Evolutionary conservation across 1,140 invertebrate species (phyloP), one percentile per base, ranked within the genome.

Genomic region (Drosophila watanabei): DNA sequence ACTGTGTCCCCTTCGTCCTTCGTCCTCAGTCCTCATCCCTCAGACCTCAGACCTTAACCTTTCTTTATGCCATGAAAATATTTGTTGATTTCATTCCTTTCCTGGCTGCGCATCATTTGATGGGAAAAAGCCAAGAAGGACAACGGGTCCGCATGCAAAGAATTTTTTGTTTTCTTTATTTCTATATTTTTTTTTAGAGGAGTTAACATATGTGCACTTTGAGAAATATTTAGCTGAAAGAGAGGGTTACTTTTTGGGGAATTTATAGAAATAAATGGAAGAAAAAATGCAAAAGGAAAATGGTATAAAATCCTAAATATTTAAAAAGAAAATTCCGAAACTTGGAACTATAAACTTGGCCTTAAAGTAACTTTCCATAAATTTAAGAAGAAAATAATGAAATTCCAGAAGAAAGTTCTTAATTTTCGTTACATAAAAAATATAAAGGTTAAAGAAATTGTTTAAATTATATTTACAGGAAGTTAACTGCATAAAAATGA

Each of bases 61-160:
- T 52, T 33, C 63, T 32, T 43, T 35, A 16, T 46, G 52, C 76
- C 61, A 59, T 63, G 56, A 75, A 76, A 79, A 83, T 79, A 79
- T 83, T 83, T 66, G 76, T 76, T 66, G 61, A 80, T 72, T 85
- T 68, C 57, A 77, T 71, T 61, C 45, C 18, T 60, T 56, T 75
- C 18, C 18, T 45, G 37, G 13, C 46, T 43, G 41, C 56, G 37
- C 33, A 71, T 54, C 37, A 48, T 72, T 64, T 49, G 24, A 71
- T 46, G 72, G 54, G n/a, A 33, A 60, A 56, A 20, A 60, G n/a
- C 24, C 20, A 49, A 37, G 16, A 30, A 45, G 28, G 24, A 35
- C 46, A n/a, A 28, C 46, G 45, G 13, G 20, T 48, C n/a, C 20
- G 13, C 52, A 35, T 46, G 41, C 39, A 39, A 32, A 37, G 33